Evolutionary conservation across 2,113 vertebrate genomes (phyloP).

Genomic region (Blennius ocellaris): DNA sequence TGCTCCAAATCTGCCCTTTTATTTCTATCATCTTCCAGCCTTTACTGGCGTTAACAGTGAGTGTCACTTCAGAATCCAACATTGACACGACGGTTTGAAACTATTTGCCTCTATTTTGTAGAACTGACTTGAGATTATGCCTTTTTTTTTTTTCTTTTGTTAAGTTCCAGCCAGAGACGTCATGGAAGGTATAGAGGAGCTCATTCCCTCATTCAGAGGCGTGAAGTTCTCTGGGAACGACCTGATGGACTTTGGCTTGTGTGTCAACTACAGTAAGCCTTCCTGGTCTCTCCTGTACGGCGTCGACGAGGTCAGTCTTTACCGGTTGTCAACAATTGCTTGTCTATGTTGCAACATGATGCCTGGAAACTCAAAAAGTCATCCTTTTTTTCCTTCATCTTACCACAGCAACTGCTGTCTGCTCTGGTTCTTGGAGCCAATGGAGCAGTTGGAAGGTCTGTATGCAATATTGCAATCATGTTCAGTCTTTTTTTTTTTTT

Average conservation of each 20-base stretch:
- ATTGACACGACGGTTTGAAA: not conserved
- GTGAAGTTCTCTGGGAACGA: constrained; percentile 91
- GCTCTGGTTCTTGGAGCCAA: constrained; percentile 88
- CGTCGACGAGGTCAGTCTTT: constrained; percentile 90
- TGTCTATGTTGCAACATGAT: not conserved
- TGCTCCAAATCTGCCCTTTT: constrained; percentile 90
- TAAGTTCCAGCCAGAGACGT: constrained; percentile 88
- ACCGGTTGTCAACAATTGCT: not conserved
- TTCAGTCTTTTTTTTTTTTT: not conserved
- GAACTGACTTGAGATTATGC: too few species aligned
- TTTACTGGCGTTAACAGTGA: constrained; percentile 90
- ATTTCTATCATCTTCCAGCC: constrained; percentile 93
- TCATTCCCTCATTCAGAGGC: constrained; percentile 91
- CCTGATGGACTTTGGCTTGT: constrained; percentile 93
- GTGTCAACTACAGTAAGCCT: constrained; percentile 79
- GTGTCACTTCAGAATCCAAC: constrained; percentile 52
- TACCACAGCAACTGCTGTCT: constrained; percentile 89
- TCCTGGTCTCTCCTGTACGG: constrained; percentile 88
- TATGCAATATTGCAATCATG: not conserved
- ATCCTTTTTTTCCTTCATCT: constrained; percentile 5
- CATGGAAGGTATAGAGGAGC: constrained; percentile 85
- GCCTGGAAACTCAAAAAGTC: not conserved
- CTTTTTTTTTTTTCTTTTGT: too few species aligned
- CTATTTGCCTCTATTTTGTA: too few species aligned
- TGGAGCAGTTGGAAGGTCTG: constrained; percentile 94